Conservation (phyloP, 2,888 invertebrate species). For the Melangyna quadrimaculata region DNA sequence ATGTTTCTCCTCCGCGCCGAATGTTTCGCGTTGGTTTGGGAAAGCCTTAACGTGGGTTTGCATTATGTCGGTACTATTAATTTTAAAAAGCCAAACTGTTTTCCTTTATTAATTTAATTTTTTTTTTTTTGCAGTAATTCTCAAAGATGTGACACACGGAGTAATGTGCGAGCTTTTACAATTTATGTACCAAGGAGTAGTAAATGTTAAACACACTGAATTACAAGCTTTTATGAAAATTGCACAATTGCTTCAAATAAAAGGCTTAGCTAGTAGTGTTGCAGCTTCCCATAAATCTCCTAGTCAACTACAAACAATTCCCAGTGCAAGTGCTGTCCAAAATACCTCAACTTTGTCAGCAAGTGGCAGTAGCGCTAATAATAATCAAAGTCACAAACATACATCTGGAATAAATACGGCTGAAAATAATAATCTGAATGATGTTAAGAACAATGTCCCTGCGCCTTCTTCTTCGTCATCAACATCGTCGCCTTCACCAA, state of each 20-base stretch:
- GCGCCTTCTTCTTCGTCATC: slow-evolving; percentile 73
- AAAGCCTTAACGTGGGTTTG: no score
- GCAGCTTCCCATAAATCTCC: slow-evolving; percentile 77
- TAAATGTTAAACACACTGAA: slow-evolving; percentile 82
- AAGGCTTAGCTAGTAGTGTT: slow-evolving; percentile 80
- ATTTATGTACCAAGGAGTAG: slow-evolving; percentile 85
- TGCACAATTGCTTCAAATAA: slow-evolving; percentile 81
- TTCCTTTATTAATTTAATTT: background rate
- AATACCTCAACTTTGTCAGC: slow-evolving; percentile 47
- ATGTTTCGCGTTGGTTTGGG: no score
- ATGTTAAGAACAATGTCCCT: slow-evolving; percentile 52
- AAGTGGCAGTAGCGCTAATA: slow-evolving; percentile 30
- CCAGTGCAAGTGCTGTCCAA: slow-evolving; percentile 60
- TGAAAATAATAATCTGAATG: slow-evolving; percentile 61
- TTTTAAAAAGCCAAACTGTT: no score
- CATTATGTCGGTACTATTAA: no score
- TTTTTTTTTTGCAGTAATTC: slow-evolving; percentile 78
- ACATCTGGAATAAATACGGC: slow-evolving; percentile 42
- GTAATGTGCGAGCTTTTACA: slow-evolving; percentile 83
- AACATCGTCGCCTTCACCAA: slow-evolving; percentile 62
- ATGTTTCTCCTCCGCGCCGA: no score
- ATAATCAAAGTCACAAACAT: slow-evolving; percentile 62
- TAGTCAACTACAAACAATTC: slow-evolving; percentile 71
- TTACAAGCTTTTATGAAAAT: slow-evolving; percentile 81
- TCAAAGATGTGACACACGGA: slow-evolving; percentile 83